phyloP scores from a whole-genome alignment of 37 sponge, comb jelly and placozoan species.

The Ianthella basta region DNA sequence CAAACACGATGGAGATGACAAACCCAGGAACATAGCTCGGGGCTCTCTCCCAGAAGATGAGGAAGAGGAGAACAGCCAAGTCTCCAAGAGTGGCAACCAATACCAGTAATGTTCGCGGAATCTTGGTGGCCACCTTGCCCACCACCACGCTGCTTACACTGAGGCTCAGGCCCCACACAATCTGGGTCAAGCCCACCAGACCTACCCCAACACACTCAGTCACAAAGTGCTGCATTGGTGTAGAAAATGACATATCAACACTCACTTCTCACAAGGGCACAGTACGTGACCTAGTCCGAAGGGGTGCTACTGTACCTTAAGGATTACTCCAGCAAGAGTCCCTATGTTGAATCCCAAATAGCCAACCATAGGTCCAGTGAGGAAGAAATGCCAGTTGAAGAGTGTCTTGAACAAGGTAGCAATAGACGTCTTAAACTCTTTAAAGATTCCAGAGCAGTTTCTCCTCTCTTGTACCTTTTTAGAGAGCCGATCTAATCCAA shows the following conservation, averaged over 20 bases:
- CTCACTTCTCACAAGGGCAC: too few species aligned
- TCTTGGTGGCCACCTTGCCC: conserved; percentile 34
- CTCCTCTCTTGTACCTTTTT: neutral
- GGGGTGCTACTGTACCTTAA: neutral
- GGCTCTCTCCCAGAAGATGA: conserved; percentile 49
- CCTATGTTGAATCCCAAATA: conserved; percentile 17
- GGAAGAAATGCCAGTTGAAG: neutral
- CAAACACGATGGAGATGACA: conserved; percentile 51
- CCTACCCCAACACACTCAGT: conserved; percentile 64
- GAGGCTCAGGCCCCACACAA: conserved; percentile 47
- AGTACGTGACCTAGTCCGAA: too few species aligned
- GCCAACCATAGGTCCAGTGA: neutral
- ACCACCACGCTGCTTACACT: conserved; percentile 18
- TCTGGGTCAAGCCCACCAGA: conserved; percentile 47
- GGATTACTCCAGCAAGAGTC: neutral
- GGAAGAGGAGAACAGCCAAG: conserved; percentile 36
- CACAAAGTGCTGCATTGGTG: neutral
- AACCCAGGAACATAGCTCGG: conserved; percentile 53
- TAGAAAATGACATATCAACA: neutral
- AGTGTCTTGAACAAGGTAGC: neutral
- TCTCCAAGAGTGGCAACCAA: neutral
- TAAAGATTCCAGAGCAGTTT: neutral
- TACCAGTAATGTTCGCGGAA: conserved; percentile 49
- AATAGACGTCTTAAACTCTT: neutral
- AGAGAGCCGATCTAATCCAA: neutral